A percentile compares a stretch with the other conserved stretches of the same genome.
Conservation (phyloP, 2,113 vertebrate species). For the Porphyrio hochstetteri region DNA sequence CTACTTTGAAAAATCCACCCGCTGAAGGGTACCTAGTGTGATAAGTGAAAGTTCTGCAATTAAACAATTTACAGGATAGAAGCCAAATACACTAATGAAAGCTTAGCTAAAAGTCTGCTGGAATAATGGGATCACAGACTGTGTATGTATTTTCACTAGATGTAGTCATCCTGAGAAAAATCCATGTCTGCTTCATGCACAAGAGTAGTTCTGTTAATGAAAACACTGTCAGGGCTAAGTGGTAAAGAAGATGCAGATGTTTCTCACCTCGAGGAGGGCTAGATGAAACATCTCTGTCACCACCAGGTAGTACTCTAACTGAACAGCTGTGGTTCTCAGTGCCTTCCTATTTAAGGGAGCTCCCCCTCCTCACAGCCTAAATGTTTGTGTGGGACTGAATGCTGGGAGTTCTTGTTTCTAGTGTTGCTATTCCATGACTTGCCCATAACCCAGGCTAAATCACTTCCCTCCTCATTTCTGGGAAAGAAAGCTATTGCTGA, state of each 20-base stretch:
- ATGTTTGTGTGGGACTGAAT: neutral
- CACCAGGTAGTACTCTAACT: neutral
- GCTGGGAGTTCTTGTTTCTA: neutral
- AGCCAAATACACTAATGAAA: neutral
- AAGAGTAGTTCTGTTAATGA: neutral
- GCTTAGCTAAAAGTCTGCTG: neutral
- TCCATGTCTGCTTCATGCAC: neutral
- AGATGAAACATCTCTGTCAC: neutral
- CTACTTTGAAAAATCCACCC: neutral
- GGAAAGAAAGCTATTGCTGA: neutral
- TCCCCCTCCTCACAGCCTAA: neutral
- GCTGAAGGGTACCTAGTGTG: neutral
- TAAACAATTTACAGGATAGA: neutral
- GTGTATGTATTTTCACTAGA: neutral
- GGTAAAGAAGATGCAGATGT: neutral
- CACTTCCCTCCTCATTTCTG: neutral
- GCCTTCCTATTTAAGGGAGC: neutral
- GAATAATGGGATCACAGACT: neutral
- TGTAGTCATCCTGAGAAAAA: neutral
- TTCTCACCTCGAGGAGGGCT: neutral
- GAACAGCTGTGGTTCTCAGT: neutral
- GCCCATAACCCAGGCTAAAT: neutral
- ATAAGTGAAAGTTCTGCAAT: neutral
- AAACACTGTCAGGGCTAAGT: neutral
- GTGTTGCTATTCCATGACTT: neutral